Base-by-base conservation (phyloP, 1,140 invertebrate species). In the Drosophila pruinosa region DNA sequence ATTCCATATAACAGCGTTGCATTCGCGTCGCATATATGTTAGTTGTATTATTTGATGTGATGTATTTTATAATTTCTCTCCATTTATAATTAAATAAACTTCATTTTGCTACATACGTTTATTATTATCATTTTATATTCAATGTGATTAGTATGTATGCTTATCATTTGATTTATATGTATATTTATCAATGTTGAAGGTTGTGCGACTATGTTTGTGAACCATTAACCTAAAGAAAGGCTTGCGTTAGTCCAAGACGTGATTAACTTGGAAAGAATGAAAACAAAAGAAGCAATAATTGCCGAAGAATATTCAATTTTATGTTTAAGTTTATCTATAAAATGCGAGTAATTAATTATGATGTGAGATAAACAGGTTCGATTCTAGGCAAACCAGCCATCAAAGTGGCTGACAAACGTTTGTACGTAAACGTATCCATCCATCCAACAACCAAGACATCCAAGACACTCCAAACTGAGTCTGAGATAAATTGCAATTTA, bases 21-120 rank as follows among this genome's bases (percentile, higher is more conserved):
- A 45, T 53, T 38, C 34, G 43, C 75, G 59, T 65, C 54, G 69
- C 43, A 54, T 41, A 72, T 83, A 52, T 86, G 81, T 85, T 73
- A 86, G 88, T 86, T 86, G 81, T 86, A 86, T 86, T 86, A 86
- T 86, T 86, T 82, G 75, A 88, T 88, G 82, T 88, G 82, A 88
- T 88, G 75, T 88, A 88, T 89, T 50, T 88, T 88, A 88, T 88
- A 88, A 88, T 88, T 88, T 88, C 48, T 64, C 62, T 83, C 38
- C 65, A 70, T 31, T 57, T 65, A 77, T 47, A 70, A 53, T 77
- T 72, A 77, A 88, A 88, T 78, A 88, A 81, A 81, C 62, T 88
- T 81, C 48, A 69, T 81, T 88, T 88, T 85, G 63, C 72, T 73
- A 64, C 50, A 56, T 26, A 36, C 68, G 56, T 50, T 54, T 65